Evolutionary conservation across 2,888 invertebrate species (phyloP).

Genomic region (Campoplex nolae): DNA sequence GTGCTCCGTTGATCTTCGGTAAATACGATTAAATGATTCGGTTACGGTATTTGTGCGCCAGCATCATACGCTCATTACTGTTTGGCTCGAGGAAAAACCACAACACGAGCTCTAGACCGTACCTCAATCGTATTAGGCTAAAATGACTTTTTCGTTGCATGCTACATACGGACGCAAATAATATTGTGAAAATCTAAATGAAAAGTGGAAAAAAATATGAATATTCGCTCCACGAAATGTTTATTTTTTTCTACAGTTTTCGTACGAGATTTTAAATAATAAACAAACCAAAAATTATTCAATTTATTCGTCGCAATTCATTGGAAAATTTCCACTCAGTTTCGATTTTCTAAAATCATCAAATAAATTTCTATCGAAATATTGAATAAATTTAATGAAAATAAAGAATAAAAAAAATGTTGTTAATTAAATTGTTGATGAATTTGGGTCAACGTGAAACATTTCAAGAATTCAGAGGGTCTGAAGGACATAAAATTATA

Average conservation of each 20-base stretch:
- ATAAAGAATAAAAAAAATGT: not conserved
- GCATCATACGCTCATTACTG: conserved; percentile 34
- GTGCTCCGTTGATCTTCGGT: conserved; percentile 1
- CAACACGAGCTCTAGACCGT: conserved; percentile 2
- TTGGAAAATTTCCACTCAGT: not conserved
- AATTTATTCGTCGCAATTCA: not conserved
- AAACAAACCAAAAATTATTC: not conserved
- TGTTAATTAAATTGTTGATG: not conserved
- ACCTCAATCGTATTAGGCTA: not conserved
- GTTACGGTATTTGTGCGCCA: conserved; percentile 35
- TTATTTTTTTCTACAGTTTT: not conserved
- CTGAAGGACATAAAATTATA: not conserved
- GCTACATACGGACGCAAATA: not conserved
- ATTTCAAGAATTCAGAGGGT: too few relatives aligned
- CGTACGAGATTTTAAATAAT: not conserved
- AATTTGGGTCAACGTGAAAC: not conserved
- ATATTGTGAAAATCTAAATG: not conserved
- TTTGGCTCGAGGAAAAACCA: conserved; percentile 39
- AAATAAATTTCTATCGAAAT: not conserved
- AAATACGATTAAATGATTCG: conserved; percentile 53
- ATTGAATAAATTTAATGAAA: not conserved
- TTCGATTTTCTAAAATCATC: not conserved
- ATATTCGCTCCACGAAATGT: too few relatives aligned
- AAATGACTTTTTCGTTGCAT: not conserved
- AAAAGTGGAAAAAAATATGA: too few relatives aligned